Conservation (phyloP, 2,888 invertebrate genomes). For the Phaedon cochleariae region DNA sequence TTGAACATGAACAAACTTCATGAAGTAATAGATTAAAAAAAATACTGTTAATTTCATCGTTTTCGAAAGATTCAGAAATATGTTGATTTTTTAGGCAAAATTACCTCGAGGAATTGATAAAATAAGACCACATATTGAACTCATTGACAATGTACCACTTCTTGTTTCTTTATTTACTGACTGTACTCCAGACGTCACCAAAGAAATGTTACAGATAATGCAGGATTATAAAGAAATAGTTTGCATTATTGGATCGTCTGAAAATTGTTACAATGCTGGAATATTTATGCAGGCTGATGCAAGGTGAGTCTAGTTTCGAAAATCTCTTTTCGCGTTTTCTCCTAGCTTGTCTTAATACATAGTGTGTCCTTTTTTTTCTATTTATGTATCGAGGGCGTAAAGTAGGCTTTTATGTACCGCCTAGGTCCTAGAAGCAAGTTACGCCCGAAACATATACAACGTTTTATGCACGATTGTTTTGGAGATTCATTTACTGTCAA, state of each 20-base stretch:
- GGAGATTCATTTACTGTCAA: no score
- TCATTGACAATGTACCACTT: slow-evolving; percentile 97
- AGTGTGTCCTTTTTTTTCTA: no score
- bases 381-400: no score
- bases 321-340: slow-evolving; percentile 16
- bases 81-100: slow-evolving; percentile 82
- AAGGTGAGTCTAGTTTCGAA: slow-evolving; percentile 64
- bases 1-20: no score
- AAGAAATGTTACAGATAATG: slow-evolving; percentile 95
- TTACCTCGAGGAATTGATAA: slow-evolving; percentile 96
- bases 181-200: slow-evolving; percentile 90
- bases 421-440: no score
- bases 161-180: slow-evolving; percentile 98
- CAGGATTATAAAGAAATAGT: slow-evolving; percentile 96
- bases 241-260: slow-evolving; percentile 91
- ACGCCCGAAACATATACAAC: no score
- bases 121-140: slow-evolving; percentile 93
- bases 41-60: no score
- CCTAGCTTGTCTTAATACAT: no score
- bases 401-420: no score
- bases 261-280: slow-evolving; percentile 88
- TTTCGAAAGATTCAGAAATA: no score
- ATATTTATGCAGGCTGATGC: slow-evolving; percentile 95
- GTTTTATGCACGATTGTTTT: no score
- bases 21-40: no score